A percentile compares a stretch with the other conserved stretches of the same genome.
phyloP scores from a whole-genome alignment of 2,113 vertebrate genomes.

The Podarcis raffonei region DNA sequence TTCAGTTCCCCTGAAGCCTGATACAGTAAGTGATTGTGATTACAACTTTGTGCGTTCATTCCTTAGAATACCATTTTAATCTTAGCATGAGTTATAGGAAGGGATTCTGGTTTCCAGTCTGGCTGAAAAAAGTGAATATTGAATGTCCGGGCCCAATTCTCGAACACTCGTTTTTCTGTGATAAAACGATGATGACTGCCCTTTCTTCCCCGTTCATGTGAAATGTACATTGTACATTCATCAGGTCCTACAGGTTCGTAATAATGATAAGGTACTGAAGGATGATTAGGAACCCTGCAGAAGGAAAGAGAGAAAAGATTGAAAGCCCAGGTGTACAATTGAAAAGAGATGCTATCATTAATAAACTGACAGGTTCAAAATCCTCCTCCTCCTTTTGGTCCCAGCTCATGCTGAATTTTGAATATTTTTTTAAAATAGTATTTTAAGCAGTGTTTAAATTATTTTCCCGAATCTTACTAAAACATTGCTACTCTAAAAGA shows the following conservation, averaged over 20 bases:
- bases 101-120: conserved; percentile 87
- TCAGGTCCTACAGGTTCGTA: conserved; percentile 92
- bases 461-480: conserved; percentile 32
- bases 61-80: conserved; percentile 67
- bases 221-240: conserved; percentile 97
- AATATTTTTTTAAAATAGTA: conserved; percentile 25
- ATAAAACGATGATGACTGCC: conserved; percentile 98
- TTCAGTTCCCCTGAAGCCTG: conserved; percentile 12
- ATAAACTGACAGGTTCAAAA: conserved; percentile 45
- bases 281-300: conserved; percentile 86
- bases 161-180: conserved; percentile 96
- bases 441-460: conserved; percentile 37
- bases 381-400: conserved; percentile 36
- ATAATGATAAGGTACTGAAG: conserved; percentile 95
- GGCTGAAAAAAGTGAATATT: conserved; percentile 96
- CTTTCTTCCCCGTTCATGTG: conserved; percentile 92
- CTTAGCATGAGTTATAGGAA: conserved; percentile 46
- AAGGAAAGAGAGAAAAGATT: conserved; percentile 42
- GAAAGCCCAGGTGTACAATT: conserved; percentile 17
- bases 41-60: accelerated
- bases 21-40: neutral
- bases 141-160: conserved; percentile 94
- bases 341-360: conserved; percentile 49
- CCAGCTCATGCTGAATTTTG: conserved; percentile 36
- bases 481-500: conserved; percentile 39